Base-by-base conservation (phyloP, 2,797 vertebrate species). In the Orientallactaga sibirica region DNA sequence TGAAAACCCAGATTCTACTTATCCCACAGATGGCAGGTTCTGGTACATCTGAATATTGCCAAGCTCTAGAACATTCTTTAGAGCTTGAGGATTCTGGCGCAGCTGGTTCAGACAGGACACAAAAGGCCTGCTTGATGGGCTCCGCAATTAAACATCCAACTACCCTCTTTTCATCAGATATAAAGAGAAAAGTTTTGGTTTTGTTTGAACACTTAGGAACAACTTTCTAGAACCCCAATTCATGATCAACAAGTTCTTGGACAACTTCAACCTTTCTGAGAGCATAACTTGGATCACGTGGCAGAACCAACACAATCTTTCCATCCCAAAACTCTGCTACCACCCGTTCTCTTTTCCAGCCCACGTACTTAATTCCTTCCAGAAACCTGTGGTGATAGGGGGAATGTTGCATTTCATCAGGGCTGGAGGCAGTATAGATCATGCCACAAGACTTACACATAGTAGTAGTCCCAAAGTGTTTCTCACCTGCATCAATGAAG, bases 321-420 rank as follows among this genome's bases (percentile, higher is more conserved):
- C 99, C 99, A 94, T 99, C 99, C 99, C 99, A 99, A 98, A 99
- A 99, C 96, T 99, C 98, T 0, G 98, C 98, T 90, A 99, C 98
- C 27, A 99, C 98, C 1, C 99, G 98, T 96, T 99, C 99, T 93
- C 99, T 99, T 98, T 99, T 99, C 99, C 99, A 99, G 41, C 99
- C 99, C 98, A 99, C 97, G 61, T 99, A 99, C 97, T 98, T 98
- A 95, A 99, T 99, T 16, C 98, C 98, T 61, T 99, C 99, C 0
- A 99, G 97, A 96, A 99, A 99, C 61, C 98, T 97, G 97, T 99
- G 98, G 94, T 99, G 99, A 97, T 99, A 98, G 97, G 99, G 99
- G 1, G 95, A 95, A 94, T 99, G 99, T 37, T 99, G 99, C 76
- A 99, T 98, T 84, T 99, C 98, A 66, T 99, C 99, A 0, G 98